These are phyloP conservation scores for Hoplodrina ambigua DNA, from an alignment of 2,888 invertebrate genomes.

Conservation along the genomic window DNA sequence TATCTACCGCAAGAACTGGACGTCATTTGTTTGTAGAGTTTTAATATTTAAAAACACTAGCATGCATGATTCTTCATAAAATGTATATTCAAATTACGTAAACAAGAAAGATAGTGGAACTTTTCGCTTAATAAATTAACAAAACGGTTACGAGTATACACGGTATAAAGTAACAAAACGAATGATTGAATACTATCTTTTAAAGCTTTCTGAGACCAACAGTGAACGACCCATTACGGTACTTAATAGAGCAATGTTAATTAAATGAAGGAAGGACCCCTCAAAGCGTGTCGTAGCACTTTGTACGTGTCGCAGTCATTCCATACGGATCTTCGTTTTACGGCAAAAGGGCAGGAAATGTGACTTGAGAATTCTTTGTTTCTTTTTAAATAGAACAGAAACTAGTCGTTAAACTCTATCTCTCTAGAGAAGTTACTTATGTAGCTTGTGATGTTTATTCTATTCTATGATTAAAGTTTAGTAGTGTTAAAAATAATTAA, in stretches of 20 bases:
- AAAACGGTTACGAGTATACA: too few species aligned
- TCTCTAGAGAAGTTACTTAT: background rate
- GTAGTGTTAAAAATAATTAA: too few species aligned
- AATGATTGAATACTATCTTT: too few species aligned
- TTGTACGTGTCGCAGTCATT: slow-evolving; percentile 2
- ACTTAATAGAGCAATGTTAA: slow-evolving; percentile 7
- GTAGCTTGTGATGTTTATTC: background rate
- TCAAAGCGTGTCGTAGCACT: slow-evolving; percentile 14
- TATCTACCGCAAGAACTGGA: too few species aligned
- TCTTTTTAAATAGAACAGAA: background rate
- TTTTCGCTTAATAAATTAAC: too few species aligned
- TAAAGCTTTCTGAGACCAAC: background rate
- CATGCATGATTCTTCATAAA: too few species aligned
- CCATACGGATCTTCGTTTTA: background rate
- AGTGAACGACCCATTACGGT: slow-evolving; percentile 1
- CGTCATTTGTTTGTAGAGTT: too few species aligned
- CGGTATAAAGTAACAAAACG: too few species aligned
- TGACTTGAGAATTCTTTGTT: background rate
- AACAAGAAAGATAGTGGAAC: too few species aligned
- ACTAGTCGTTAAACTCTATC: too few species aligned
- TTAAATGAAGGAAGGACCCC: slow-evolving; percentile 19
- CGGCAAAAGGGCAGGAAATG: slow-evolving; percentile 10
- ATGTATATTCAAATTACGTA: too few species aligned
- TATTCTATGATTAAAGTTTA: background rate
- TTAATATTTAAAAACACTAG: too few species aligned